phyloP scores from a whole-genome alignment of 2,888 invertebrate species.

The Bugula neritina region DNA sequence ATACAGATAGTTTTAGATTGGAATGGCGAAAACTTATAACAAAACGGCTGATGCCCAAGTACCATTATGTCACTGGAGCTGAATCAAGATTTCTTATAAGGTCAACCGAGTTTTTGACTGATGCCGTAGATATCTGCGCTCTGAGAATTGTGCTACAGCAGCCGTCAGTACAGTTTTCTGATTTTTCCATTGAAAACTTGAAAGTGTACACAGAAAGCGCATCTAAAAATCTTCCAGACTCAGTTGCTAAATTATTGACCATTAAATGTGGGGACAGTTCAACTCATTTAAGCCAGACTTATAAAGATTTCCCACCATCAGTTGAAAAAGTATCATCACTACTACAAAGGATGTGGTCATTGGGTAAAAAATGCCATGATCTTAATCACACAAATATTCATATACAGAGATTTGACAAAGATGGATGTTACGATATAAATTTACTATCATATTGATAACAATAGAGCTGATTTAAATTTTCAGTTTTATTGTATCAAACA shows the following conservation, averaged over 20 bases:
- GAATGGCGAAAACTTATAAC: slow-evolving; percentile 13
- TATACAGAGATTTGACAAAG: slow-evolving; percentile 12
- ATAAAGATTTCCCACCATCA: background rate
- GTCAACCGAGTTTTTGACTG: background rate
- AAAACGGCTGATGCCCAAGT: slow-evolving; percentile 9
- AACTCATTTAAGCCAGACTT: background rate
- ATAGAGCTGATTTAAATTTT: background rate
- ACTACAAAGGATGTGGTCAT: slow-evolving; percentile 21
- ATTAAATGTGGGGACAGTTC: background rate
- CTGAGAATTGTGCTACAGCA: background rate
- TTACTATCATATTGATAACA: slow-evolving; percentile 12
- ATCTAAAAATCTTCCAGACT: background rate
- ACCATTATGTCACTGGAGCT: slow-evolving; percentile 8
- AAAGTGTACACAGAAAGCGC: background rate
- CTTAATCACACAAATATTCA: background rate
- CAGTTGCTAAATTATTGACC: background rate
- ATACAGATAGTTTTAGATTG: background rate
- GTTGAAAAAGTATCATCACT: background rate
- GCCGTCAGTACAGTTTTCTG: slow-evolving; percentile 16
- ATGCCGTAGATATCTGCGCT: background rate
- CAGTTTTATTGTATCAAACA: slow-evolving; percentile 12
- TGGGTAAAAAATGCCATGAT: background rate
- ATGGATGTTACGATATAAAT: slow-evolving; percentile 25
- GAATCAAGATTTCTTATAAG: slow-evolving; percentile 24
- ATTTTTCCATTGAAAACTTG: slow-evolving; percentile 1